Evolutionary conservation across 2,888 invertebrate species (phyloP).

Genomic region (Agonopterix heracliana): DNA sequence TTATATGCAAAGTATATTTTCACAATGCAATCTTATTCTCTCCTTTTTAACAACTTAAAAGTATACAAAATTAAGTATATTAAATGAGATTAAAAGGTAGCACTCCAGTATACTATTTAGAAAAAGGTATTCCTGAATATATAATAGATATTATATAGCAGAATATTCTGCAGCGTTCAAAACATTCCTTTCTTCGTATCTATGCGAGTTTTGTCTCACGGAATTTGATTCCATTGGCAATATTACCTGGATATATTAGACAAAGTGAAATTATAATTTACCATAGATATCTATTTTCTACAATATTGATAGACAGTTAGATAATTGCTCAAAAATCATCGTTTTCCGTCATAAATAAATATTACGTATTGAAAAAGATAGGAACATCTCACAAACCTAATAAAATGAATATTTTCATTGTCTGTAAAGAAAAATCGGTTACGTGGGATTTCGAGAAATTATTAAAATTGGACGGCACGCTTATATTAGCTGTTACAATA

Average conservation of each 20-base stretch:
- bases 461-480: conserved; percentile 57
- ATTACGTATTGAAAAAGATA: conserved; percentile 43
- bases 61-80: conserved; percentile 34
- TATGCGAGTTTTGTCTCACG: conserved; percentile 14
- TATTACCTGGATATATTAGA: conserved; percentile 12
- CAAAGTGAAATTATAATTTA: conserved; percentile 12
- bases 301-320: conserved; percentile 22
- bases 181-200: not conserved
- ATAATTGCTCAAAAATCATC: not conserved
- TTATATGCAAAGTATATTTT: conserved; percentile 58
- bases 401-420: conserved; percentile 4
- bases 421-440: conserved; percentile 4
- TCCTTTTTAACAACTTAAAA: conserved; percentile 69
- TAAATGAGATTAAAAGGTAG: conserved; percentile 17
- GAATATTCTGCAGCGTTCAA: conserved; percentile 1
- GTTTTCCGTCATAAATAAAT: conserved; percentile 32
- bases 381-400: conserved; percentile 46
- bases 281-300: conserved; percentile 19
- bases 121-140: conserved; percentile 16
- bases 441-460: conserved; percentile 19
- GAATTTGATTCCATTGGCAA: conserved; percentile 51
- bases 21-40: conserved; percentile 73
- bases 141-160: conserved; percentile 4
- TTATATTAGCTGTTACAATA: conserved; percentile 27
- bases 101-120: conserved; percentile 16